Base-by-base conservation (phyloP, 2,888 invertebrate genomes). In the Hyposoter dolosus region DNA sequence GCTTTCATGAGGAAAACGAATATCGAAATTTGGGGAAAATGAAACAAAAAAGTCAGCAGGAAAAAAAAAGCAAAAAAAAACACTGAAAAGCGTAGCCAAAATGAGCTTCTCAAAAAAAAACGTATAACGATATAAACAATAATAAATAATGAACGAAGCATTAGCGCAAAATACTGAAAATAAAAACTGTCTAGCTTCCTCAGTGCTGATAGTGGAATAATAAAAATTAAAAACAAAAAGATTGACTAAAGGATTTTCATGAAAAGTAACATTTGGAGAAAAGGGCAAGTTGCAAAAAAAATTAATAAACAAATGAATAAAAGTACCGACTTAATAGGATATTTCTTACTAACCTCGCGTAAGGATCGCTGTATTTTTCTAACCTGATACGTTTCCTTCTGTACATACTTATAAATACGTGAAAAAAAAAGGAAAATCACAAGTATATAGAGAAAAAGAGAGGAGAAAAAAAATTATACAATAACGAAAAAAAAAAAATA, bases 351-450 rank as follows among this genome's bases (percentile, higher is more conserved):
- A 89, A 87, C 92, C 87, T 90, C 89, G 89, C 89, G 91, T 91
- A 91, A 92, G 86, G 88, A 92, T 93, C 90, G 90, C 91, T 93
- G 93, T 94, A 94, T 94, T 94, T 94, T 94, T 94, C 93, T 94
- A 94, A 92, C 91, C 92, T 89, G 88, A 92, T 90, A 90, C 90
- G 89, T 92, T 92, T 87, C 89, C 90, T 90, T 92, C 91, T 93
- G 91, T 92, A 93, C 85, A 92, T 92, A 92, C 79, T 79, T 86
- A 88, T 89, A 88, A 84, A 84, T 87, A 88, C 81, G 83, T 82
- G 80, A 85, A 85, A 84, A 82, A 77, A 83, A 63, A 71, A 63
- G 60, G 72, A 78, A 53, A 10, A 76, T 23, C 40, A 76, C 32
- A 71, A 72, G 45, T 7, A 79, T 71, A 85, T 75, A 74, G 72